phyloP scores from a whole-genome alignment of 2,888 invertebrate genomes.

The Drosophila maculinotata region DNA sequence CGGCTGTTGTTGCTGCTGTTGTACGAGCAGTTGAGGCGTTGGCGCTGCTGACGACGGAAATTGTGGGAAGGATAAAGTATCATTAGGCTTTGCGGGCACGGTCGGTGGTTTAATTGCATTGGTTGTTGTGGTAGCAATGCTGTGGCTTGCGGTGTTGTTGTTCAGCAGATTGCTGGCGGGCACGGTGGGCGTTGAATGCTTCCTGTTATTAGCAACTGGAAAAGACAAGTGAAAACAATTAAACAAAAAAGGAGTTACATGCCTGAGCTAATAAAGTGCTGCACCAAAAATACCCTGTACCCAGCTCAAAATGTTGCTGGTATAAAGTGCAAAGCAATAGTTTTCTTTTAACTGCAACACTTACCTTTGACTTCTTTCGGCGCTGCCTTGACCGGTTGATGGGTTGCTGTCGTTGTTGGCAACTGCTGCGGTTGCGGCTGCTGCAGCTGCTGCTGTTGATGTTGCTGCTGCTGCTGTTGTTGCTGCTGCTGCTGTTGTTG shows the following conservation, averaged over 20 bases:
- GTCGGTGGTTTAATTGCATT: slow-evolving; percentile 64
- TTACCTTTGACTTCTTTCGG: slow-evolving; percentile 63
- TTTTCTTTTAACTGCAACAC: neutral
- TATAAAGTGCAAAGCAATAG: too few species aligned
- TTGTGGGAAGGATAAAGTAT: slow-evolving; percentile 52
- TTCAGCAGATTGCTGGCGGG: slow-evolving; percentile 47
- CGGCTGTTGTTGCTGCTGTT: slow-evolving; percentile 35
- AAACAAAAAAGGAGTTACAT: neutral
- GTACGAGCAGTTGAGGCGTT: slow-evolving; percentile 29
- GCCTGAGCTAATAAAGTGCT: too few species aligned
- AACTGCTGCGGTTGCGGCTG: slow-evolving; percentile 30
- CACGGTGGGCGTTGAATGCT: slow-evolving; percentile 28
- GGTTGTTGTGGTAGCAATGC: slow-evolving; percentile 35
- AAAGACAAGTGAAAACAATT: neutral
- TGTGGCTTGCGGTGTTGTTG: slow-evolving; percentile 37
- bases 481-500: slow-evolving; percentile 39
- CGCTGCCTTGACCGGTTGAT: slow-evolving; percentile 38
- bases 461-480: slow-evolving; percentile 39
- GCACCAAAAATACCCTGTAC: too few species aligned
- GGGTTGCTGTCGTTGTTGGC: slow-evolving; percentile 5
- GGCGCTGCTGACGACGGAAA: slow-evolving; percentile 36
- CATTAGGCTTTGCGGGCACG: slow-evolving; percentile 49
- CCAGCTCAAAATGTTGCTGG: too few species aligned
- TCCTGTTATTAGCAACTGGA: slow-evolving; percentile 54
- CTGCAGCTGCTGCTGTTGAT: too few species aligned